Evolutionary conservation across 2,797 vertebrate species (phyloP).

Genomic region (Picus viridis): DNA sequence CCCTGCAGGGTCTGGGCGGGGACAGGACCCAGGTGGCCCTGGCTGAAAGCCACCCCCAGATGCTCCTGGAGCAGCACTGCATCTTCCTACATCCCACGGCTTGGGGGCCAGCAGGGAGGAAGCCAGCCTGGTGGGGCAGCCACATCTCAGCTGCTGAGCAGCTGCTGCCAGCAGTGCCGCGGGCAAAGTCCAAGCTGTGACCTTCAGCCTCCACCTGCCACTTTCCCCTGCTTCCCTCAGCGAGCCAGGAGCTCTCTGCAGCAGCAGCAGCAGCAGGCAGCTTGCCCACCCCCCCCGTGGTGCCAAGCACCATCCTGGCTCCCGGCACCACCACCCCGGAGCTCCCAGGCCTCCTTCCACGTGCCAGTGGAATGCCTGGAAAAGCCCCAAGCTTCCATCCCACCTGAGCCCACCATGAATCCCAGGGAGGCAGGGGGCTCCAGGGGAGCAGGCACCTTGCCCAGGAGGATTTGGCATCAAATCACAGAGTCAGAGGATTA

Average conservation of each 20-base stretch:
- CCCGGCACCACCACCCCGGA: accelerated
- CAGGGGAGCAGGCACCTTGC: not conserved
- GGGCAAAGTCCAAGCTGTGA: not conserved
- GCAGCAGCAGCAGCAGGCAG: not conserved
- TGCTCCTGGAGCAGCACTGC: not conserved
- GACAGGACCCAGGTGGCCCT: accelerated
- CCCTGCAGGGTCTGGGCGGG: not conserved
- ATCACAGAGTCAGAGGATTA: too few relatives aligned
- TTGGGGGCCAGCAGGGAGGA: not conserved
- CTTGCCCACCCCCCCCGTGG: accelerated
- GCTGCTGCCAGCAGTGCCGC: not conserved
- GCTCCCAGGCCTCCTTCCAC: not conserved
- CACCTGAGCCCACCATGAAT: not conserved
- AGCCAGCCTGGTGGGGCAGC: accelerated
- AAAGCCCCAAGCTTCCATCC: not conserved
- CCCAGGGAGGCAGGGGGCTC: too few relatives aligned
- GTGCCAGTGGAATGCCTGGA: accelerated
- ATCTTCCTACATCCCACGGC: accelerated
- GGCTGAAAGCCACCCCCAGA: accelerated
- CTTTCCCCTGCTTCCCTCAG: not conserved
- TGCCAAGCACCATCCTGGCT: not conserved
- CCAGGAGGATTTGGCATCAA: not conserved
- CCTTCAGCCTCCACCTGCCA: conserved; percentile 26
- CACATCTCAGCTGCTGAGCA: not conserved
- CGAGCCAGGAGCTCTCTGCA: not conserved